phyloP scores from a whole-genome alignment of 2,113 vertebrate species.

The Aegotheles bennettii region DNA sequence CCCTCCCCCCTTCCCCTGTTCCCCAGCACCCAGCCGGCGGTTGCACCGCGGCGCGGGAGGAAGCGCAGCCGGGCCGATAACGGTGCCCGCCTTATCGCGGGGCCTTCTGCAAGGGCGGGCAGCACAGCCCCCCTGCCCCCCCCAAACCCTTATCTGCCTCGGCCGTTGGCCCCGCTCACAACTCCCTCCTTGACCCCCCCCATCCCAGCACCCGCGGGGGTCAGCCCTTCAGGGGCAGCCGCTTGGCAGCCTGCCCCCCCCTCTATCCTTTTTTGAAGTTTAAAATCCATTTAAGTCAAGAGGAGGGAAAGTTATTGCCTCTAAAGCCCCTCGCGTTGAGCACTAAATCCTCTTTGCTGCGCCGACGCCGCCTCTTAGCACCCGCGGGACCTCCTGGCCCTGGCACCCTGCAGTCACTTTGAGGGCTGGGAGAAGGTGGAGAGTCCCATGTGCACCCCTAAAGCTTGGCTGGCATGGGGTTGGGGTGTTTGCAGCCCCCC shows the following conservation, averaged over 20 bases:
- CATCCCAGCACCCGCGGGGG: neutral
- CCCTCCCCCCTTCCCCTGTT: too few relatives aligned
- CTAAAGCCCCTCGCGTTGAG: constrained; percentile 55
- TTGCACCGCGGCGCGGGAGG: neutral
- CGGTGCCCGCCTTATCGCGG: neutral
- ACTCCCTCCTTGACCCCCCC: neutral
- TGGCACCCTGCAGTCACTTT: neutral
- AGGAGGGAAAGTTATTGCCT: constrained; percentile 65
- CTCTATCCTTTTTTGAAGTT: constrained; percentile 56
- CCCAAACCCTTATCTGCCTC: neutral
- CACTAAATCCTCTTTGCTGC: constrained; percentile 63
- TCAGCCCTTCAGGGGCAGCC: neutral
- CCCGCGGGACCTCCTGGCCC: neutral
- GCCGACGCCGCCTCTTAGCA: neutral
- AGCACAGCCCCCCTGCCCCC: neutral
- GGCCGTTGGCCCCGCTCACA: neutral
- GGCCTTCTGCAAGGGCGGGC: neutral
- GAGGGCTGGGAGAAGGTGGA: neutral
- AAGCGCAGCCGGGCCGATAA: neutral
- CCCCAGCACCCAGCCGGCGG: neutral
- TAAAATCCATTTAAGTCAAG: constrained; percentile 69
- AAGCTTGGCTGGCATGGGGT: accelerated
- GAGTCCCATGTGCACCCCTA: neutral
- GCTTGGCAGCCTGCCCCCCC: constrained; percentile 25
- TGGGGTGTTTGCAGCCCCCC: neutral